Base-by-base conservation (phyloP, 92 coral and sea anemone genomes). In the Desmophyllum pertusum region DNA sequence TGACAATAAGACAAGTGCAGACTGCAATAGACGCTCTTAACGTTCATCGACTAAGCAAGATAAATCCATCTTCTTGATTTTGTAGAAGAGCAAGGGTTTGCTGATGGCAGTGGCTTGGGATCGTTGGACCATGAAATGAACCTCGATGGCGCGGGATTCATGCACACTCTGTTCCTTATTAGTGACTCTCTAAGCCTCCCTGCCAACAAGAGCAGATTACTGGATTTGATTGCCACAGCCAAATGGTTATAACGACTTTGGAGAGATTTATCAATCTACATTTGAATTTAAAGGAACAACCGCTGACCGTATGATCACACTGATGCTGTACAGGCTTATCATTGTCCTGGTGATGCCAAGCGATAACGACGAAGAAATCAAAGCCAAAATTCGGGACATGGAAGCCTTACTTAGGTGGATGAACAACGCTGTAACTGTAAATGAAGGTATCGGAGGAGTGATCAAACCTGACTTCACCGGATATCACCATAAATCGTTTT, bases 391-490 rank as follows among this genome's bases (percentile, higher is more conserved):
- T 6, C 89, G 91, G 41, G 98, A 93, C 64, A 86, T 93, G 93
- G 76, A 78, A 0, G 88, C 83, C n/a, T 42, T 91, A 57, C 61
- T 39, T 38, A 46, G 76, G 70, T 93, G 97, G 94, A 35, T 88
- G 64, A 81, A 93, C 33, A 72, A 88, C 27, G 87, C 87, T 17
- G 59, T 93, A 46, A 75, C 83, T 30, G 62, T 93, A 27, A 93
- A 93, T 55, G 57, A 91, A 30, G 97, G 84, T 6, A 51, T 93
- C 19, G 93, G 92, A 8, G 91, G 97, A 31, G 75, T 91, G 29
- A 79, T 93, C 46, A 93, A 93, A 62, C 97, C 97, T 29, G 97
- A 93, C 71, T 91, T 73, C 43, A 81, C 87, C n/a, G 87, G 89
- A 59, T 86, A 73, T 86, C 92, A 88, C 63, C 94, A 88, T 70